Base-by-base conservation (phyloP, 2,888 invertebrate species). In the Ligdia adustata region DNA sequence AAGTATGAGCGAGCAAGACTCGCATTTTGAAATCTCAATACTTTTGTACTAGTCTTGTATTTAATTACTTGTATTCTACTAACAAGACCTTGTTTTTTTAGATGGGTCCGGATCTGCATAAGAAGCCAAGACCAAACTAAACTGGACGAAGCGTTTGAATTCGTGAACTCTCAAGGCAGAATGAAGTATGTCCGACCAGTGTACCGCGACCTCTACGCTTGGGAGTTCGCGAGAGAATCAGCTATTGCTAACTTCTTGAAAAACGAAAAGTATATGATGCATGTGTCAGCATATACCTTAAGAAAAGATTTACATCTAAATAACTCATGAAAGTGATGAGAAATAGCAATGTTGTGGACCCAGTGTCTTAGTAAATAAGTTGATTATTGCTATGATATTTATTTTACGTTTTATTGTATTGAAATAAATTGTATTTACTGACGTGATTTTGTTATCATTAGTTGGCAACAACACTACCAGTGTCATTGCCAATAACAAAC, bases 101-200 rank as follows among this genome's bases (percentile, higher is more conserved):
- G 95, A 35, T 96, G 97, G 94, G 78, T 97, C 32, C 92, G 96
- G 45, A 77, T 97, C 46, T 93, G 95, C 56, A 86, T 98, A n/a
- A 93, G 92, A 71, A 94, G 94, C 7, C 91, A 91, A 42, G 94
- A 96, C 91, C 82, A 91, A 14, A 87, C 91, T 0, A 93, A 93
- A 65, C 82, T 98, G 20, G 82, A 91, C 1, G 91, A 92, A 9
- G 94, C 94, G 1, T 86, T 98, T 42, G 76, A 92, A 11, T 98
- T 98, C 89, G 93, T 97, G 4, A 96, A 95, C 59, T 92, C 92
- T 9, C 94, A 96, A 70, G 98, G 98, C 20, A 92, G 98, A 41
- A 96, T 98, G 96, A 98, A 98, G 79, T 98, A 93, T 82, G 94
- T 96, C 1, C 91, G 97, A 18, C 97, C 98, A 1, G 90, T 98